phyloP scores from a whole-genome alignment of 2,797 vertebrate species.

The Gallirallus australis region DNA sequence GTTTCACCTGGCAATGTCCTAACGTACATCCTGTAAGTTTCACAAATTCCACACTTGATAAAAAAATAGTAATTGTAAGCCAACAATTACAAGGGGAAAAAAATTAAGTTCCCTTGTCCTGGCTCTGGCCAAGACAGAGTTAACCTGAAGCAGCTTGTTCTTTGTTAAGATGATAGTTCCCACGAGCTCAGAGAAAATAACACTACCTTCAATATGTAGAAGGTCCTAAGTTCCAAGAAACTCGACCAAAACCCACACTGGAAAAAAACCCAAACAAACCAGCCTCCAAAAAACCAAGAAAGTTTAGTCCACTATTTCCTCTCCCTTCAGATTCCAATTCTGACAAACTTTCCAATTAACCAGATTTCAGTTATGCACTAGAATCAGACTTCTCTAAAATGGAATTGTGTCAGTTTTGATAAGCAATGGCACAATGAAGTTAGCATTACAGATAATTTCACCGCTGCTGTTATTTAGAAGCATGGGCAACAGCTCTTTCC shows the following conservation, averaged over 20 bases:
- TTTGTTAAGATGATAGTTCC: neutral
- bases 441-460: neutral
- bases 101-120: neutral
- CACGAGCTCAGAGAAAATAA: neutral
- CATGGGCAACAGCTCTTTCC: neutral
- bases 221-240: neutral
- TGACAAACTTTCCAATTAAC: neutral
- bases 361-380: neutral
- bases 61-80: neutral
- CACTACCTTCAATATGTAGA: neutral
- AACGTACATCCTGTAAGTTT: neutral
- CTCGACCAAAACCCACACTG: neutral
- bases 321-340: neutral
- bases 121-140: too few relatives aligned
- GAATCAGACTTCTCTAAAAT: neutral
- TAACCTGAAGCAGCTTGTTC: neutral
- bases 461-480: neutral
- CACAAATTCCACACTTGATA: neutral
- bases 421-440: neutral
- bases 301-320: neutral
- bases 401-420: neutral
- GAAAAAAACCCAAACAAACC: neutral
- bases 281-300: neutral
- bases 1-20: neutral
- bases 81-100: neutral